Evolutionary conservation across 2,797 vertebrate species (phyloP).

Genomic region (Otus scops): DNA sequence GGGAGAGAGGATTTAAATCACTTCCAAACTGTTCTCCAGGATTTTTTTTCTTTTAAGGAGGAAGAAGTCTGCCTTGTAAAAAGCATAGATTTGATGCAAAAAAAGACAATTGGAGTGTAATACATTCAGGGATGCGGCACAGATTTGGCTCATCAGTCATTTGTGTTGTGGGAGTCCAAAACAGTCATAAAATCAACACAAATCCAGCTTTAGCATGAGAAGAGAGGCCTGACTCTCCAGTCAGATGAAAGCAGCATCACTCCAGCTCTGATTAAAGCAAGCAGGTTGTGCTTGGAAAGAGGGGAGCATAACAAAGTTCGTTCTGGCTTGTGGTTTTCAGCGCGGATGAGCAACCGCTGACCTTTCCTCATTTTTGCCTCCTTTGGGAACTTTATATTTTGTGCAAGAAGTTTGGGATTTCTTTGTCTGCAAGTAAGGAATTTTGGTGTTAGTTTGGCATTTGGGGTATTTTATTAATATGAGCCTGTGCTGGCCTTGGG

Average conservation of each 20-base stretch:
- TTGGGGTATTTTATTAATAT: not conserved
- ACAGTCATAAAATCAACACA: conserved; percentile 60
- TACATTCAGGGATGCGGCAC: not conserved
- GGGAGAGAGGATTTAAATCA: conserved; percentile 50
- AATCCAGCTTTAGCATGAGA: not conserved
- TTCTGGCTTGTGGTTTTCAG: not conserved
- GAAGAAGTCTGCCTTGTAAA: not conserved
- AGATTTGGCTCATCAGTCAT: conserved; percentile 63
- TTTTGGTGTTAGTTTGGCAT: not conserved
- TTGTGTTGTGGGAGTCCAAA: conserved; percentile 40
- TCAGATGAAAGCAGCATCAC: conserved; percentile 32
- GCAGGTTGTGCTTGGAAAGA: not conserved
- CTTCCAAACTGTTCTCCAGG: conserved; percentile 14
- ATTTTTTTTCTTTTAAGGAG: not conserved
- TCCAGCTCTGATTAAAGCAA: conserved; percentile 41
- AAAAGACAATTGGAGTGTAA: conserved; percentile 11
- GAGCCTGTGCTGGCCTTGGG: rapidly evolving
- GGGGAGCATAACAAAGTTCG: not conserved
- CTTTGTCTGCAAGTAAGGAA: not conserved
- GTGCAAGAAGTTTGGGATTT: not conserved
- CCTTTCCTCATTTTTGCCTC: not conserved
- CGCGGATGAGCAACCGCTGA: not conserved
- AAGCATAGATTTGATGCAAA: not conserved
- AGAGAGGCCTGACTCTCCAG: conserved; percentile 30
- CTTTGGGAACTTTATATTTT: not conserved